These are phyloP conservation scores for Malacoraja senta DNA, from an alignment of 2,797 vertebrate genomes.

Conservation along the genomic window DNA sequence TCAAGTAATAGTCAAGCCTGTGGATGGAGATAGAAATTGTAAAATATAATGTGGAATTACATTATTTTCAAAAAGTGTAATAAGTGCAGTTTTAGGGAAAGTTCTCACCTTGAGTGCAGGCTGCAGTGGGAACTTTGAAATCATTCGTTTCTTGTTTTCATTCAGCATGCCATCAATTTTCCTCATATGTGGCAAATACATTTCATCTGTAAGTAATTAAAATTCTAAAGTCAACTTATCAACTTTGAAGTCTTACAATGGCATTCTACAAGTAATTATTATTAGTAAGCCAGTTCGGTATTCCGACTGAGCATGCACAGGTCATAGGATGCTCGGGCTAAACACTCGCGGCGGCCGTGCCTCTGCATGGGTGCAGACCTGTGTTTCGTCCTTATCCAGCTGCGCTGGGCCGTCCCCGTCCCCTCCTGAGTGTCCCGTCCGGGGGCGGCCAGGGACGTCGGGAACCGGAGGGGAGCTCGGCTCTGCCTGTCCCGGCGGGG, in stretches of 20 bases:
- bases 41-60: background rate
- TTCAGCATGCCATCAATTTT: conserved; percentile 89
- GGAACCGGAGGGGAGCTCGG: no score
- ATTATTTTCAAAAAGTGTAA: background rate
- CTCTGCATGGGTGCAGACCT: no score
- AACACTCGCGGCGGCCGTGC: no score
- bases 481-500: no score
- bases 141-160: conserved; percentile 83
- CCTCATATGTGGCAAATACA: conserved; percentile 90
- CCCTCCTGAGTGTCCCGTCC: no score
- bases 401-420: no score
- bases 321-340: no score
- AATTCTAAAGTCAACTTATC: background rate
- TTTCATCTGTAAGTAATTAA: conserved; percentile 70
- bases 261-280: no score
- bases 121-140: conserved; percentile 81
- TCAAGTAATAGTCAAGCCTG: background rate
- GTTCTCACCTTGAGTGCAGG: conserved; percentile 80
- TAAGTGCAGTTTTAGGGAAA: background rate
- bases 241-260: background rate
- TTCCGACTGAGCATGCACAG: no score
- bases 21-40: background rate
- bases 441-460: no score
- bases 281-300: no score
- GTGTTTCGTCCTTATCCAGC: no score